These are phyloP conservation scores for Riparia riparia DNA, from an alignment of 2,113 vertebrate species.

Conservation along the genomic window DNA sequence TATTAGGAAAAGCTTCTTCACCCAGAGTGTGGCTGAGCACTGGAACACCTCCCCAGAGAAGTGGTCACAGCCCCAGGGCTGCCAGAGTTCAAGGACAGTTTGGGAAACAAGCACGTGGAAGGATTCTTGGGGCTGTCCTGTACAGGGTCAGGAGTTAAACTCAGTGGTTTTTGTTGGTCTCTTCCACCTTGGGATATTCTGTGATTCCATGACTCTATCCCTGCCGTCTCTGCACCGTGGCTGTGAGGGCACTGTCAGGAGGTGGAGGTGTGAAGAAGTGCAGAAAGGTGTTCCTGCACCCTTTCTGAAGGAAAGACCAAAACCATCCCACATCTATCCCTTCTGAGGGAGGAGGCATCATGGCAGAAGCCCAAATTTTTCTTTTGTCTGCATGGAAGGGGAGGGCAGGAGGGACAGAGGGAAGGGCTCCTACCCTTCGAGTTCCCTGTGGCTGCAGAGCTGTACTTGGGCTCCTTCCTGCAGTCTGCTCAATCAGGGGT, in stretches of 20 bases:
- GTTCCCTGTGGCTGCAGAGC: fast-evolving
- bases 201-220: neutral
- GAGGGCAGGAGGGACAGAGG: neutral
- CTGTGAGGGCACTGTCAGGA: neutral
- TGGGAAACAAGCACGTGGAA: neutral
- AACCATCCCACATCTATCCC: neutral
- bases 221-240: fast-evolving
- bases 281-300: neutral
- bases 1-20: neutral
- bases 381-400: neutral
- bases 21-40: neutral
- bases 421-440: fast-evolving
- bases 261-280: neutral
- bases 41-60: neutral
- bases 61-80: neutral
- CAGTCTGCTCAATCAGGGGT: neutral
- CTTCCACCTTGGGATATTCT: neutral
- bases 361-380: neutral
- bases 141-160: no score
- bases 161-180: neutral
- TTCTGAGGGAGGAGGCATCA: neutral
- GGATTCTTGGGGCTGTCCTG: neutral
- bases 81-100: neutral
- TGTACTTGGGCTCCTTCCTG: neutral
- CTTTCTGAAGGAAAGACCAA: neutral